Evolutionary conservation across 2,113 vertebrate genomes (phyloP).

Genomic region (Crotalus viridis): DNA sequence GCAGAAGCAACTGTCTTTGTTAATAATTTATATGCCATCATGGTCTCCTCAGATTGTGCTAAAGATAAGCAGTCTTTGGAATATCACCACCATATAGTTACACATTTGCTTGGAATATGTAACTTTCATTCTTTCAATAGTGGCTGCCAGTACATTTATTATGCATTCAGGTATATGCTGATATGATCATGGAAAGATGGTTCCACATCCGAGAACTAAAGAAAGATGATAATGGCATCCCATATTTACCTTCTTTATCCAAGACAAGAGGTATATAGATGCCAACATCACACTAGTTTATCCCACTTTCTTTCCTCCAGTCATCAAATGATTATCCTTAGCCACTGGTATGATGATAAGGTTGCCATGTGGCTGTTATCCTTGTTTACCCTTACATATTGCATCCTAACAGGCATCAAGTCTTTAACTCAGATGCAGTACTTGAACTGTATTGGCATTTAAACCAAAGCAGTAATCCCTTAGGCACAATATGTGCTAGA

Average conservation of each 20-base stretch:
- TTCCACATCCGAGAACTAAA: background rate
- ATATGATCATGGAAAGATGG: background rate
- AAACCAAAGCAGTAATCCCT: constrained; percentile 42
- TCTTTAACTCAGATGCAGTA: constrained; percentile 1
- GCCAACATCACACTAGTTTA: rapidly evolving
- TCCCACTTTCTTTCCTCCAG: constrained; percentile 6
- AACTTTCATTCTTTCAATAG: background rate
- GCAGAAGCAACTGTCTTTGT: background rate
- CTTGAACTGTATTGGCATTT: constrained; percentile 16
- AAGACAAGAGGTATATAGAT: background rate
- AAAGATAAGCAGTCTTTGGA: background rate
- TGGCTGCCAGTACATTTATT: background rate
- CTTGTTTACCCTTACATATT: background rate
- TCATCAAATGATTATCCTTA: constrained; percentile 7
- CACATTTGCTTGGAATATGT: background rate
- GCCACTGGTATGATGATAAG: background rate
- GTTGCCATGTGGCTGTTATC: background rate
- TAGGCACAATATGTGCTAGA: background rate
- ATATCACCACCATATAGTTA: background rate
- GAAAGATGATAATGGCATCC: background rate
- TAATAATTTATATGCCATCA: too few species aligned
- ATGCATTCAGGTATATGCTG: background rate
- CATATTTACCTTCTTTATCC: rapidly evolving
- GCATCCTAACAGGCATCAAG: background rate
- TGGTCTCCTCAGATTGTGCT: background rate